Evolutionary conservation across 2,888 invertebrate species (phyloP).

Genomic region (Dasypogon diadema): DNA sequence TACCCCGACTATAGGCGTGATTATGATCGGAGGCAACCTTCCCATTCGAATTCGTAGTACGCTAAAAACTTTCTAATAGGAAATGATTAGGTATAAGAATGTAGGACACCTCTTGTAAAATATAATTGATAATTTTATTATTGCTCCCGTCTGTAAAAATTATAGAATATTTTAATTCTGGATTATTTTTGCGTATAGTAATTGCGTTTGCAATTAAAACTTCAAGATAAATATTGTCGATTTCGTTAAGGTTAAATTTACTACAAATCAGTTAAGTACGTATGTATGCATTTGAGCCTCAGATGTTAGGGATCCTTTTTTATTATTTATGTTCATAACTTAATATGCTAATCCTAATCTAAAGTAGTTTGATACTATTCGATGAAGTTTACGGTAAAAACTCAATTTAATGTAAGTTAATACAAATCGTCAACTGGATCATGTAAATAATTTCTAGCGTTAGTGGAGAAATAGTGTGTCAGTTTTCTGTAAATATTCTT

Average conservation of each 20-base stretch:
- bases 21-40: constrained; percentile 76
- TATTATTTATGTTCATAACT: constrained; percentile 50
- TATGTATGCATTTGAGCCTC: constrained; percentile 37
- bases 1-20: constrained; percentile 73
- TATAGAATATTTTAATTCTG: constrained; percentile 14
- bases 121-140: background rate
- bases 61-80: background rate
- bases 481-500: constrained; percentile 54
- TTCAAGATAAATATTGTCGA: constrained; percentile 25
- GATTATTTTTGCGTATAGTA: constrained; percentile 1
- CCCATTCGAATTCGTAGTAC: constrained; percentile 61
- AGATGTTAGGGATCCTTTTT: constrained; percentile 42
- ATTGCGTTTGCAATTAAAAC: constrained; percentile 28
- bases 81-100: background rate
- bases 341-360: constrained; percentile 31
- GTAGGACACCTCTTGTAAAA: background rate
- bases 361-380: constrained; percentile 41
- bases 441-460: constrained; percentile 39
- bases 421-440: constrained; percentile 25
- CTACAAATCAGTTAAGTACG: constrained; percentile 19
- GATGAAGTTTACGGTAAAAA: constrained; percentile 35
- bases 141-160: constrained; percentile 16
- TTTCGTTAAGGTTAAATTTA: constrained; percentile 30
- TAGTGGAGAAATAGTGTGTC: constrained; percentile 50
- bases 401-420: constrained; percentile 43